phyloP scores from a whole-genome alignment of 1,140 invertebrate genomes.

The Aethina tumida region DNA sequence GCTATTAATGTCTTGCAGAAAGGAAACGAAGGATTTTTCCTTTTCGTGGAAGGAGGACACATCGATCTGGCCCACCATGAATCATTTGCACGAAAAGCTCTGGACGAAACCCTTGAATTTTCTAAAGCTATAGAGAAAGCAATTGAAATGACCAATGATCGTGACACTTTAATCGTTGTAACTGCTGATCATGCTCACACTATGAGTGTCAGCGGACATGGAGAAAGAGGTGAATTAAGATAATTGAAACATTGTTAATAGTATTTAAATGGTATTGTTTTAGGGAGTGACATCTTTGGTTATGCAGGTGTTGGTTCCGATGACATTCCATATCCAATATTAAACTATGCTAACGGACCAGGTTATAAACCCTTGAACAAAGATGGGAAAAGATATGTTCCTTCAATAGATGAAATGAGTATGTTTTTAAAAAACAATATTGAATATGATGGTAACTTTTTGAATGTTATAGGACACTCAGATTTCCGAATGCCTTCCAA shows the following conservation, averaged over 20 bases:
- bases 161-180: constrained; percentile 49
- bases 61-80: constrained; percentile 68
- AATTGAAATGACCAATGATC: constrained; percentile 41
- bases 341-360: constrained; percentile 68
- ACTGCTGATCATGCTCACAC: constrained; percentile 59
- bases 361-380: constrained; percentile 37
- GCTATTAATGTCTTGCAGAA: constrained; percentile 65
- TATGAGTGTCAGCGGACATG: constrained; percentile 53
- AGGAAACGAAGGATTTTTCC: constrained; percentile 57
- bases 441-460: too few species aligned
- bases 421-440: too few species aligned
- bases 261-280: too few species aligned
- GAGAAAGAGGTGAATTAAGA: constrained; percentile 58
- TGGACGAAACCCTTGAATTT: constrained; percentile 60
- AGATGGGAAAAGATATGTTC: constrained; percentile 32
- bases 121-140: constrained; percentile 54
- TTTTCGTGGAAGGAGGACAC: constrained; percentile 62
- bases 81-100: constrained; percentile 49
- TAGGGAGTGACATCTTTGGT: constrained; percentile 56
- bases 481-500: constrained; percentile 41
- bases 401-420: constrained; percentile 35
- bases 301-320: constrained; percentile 32
- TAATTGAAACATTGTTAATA: too few species aligned
- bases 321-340: constrained; percentile 54
- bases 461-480: too few species aligned